These are phyloP conservation scores for Drosophila sucinea DNA, from an alignment of 1,140 invertebrate species.

Conservation along the genomic window DNA sequence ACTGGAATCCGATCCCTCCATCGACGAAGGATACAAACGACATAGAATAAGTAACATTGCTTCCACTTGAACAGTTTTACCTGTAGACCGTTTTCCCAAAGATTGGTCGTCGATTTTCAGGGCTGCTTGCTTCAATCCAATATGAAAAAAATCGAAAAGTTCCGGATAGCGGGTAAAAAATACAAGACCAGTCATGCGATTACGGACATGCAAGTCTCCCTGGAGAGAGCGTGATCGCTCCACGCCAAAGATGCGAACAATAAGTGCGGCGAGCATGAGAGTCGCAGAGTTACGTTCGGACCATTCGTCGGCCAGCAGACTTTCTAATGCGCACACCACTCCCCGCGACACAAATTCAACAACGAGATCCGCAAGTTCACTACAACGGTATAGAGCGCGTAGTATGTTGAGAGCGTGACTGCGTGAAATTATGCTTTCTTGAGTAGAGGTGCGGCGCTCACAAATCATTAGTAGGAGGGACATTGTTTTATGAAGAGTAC, in stretches of 20 bases:
- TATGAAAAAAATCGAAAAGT: constrained; percentile 90
- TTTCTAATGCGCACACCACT: constrained; percentile 89
- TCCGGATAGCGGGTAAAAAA: constrained; percentile 94
- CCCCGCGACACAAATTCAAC: constrained; percentile 89
- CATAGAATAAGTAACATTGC: constrained; percentile 91
- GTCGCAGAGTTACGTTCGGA: constrained; percentile 94
- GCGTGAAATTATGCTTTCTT: constrained; percentile 83
- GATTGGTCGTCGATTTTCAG: neutral
- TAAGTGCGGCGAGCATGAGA: constrained; percentile 92
- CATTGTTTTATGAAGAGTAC: constrained; percentile 87
- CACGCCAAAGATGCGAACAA: constrained; percentile 95
- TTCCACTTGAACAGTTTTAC: constrained; percentile 86
- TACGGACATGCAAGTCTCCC: constrained; percentile 89
- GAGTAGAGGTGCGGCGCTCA: neutral
- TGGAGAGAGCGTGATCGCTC: constrained; percentile 87
- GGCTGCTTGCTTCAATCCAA: constrained; percentile 66
- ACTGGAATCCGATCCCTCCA: constrained; percentile 87
- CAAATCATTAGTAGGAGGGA: constrained; percentile 84
- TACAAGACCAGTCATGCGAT: constrained; percentile 89
- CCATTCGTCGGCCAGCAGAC: constrained; percentile 91
- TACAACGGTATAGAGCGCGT: constrained; percentile 90
- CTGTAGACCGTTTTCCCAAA: neutral
- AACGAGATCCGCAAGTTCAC: constrained; percentile 89
- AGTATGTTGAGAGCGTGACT: constrained; percentile 95
- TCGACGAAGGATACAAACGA: constrained; percentile 89